These are phyloP conservation scores for Mastacembelus armatus DNA, from an alignment of 2,797 vertebrate species.

Conservation along the genomic window DNA sequence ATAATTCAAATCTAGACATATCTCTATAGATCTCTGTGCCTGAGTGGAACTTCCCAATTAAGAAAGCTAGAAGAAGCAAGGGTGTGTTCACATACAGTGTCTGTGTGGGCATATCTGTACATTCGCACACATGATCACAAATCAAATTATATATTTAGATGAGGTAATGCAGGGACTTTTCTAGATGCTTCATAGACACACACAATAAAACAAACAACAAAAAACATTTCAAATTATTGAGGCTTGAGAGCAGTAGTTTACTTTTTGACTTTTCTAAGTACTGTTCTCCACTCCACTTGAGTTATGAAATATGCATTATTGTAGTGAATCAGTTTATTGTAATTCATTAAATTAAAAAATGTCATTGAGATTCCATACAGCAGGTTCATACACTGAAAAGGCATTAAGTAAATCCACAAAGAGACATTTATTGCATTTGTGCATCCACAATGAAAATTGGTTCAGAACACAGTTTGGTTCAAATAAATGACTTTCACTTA, in stretches of 20 bases:
- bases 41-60: conserved; percentile 27
- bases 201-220: no score
- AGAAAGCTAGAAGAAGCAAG: background rate
- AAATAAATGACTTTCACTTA: conserved; percentile 61
- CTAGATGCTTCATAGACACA: background rate
- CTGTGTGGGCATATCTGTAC: background rate
- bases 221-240: conserved; percentile 2
- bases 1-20: conserved; percentile 56
- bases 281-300: background rate
- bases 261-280: conserved; percentile 3
- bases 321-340: background rate
- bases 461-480: conserved; percentile 39
- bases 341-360: conserved; percentile 5
- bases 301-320: conserved; percentile 6
- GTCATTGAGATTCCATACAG: conserved; percentile 6
- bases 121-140: background rate
- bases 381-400: background rate
- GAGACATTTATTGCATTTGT: conserved; percentile 42
- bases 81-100: background rate
- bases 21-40: conserved; percentile 26
- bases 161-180: background rate
- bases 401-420: conserved; percentile 45
- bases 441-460: conserved; percentile 41
- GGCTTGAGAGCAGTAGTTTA: background rate
- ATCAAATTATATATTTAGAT: background rate